These are phyloP conservation scores for Colossoma macropomum DNA, from an alignment of 2,113 vertebrate genomes.

Conservation along the genomic window DNA sequence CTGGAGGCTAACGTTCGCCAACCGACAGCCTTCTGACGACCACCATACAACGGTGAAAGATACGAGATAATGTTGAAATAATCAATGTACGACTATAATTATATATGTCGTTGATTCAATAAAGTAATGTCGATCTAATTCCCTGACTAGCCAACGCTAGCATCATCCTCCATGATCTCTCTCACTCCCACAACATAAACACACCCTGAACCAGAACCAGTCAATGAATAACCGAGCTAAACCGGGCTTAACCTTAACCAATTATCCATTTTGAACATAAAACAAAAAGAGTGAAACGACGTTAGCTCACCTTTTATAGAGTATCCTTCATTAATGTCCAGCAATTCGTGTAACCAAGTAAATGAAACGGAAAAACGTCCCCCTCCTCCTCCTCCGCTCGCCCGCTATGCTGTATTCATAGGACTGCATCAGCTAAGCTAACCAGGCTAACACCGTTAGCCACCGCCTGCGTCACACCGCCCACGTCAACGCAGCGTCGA, in stretches of 20 bases:
- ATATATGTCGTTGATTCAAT: not conserved
- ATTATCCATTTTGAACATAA: not conserved
- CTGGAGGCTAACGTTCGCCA: not conserved
- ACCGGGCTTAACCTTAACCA: not conserved
- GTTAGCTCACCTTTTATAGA: conserved; percentile 40
- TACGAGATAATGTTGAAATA: not conserved
- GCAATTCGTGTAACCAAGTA: not conserved
- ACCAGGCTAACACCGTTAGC: conserved; percentile 15
- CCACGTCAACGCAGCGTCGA: conserved; percentile 20
- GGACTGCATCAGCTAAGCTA: not conserved
- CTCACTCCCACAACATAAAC: conserved; percentile 21
- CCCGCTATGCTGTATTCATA: not conserved
- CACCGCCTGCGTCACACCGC: conserved; percentile 23
- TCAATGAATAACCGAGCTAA: not conserved
- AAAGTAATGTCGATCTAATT: not conserved
- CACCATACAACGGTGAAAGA: not conserved
- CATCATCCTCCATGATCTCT: conserved; percentile 24
- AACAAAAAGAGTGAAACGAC: not conserved
- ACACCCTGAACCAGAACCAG: conserved; percentile 7
- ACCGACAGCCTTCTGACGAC: not conserved
- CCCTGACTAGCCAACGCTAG: not conserved
- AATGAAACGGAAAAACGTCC: not conserved
- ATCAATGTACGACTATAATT: not conserved
- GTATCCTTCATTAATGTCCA: conserved; percentile 34
- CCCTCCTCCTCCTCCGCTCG: not conserved